Base-by-base conservation (phyloP, 1,140 invertebrate species). In the Drosophila nigromelanica region DNA sequence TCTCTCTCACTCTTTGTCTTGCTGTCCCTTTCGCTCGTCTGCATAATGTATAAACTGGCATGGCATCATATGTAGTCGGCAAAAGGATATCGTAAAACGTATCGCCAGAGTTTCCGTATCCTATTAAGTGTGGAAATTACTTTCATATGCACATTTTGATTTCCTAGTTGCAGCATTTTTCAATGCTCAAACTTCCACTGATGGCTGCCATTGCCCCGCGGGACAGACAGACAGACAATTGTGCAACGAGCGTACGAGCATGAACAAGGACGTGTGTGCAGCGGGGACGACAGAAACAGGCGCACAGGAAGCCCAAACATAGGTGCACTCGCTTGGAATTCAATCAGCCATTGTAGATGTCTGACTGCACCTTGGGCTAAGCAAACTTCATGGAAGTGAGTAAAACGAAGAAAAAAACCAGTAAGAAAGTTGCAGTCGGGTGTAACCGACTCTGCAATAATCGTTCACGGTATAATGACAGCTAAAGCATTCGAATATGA, bases 101-200 rank as follows among this genome's bases (percentile, higher is more conserved):
- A 87, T 78, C 77, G 75, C 69, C 78, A 51, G 78, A 81, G 75
- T 73, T 86, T 86, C 82, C 82, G 82, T 87, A 87, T 86, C 83
- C 82, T 76, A 86, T 86, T 86, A 86, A 82, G 83, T 82, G 82
- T 82, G 82, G 78, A 86, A 87, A 86, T 86, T 76, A 86, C 82
- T 86, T 82, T 86, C 82, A 86, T 86, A 86, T 86, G 78, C 82
- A 86, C 82, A 86, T 86, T 86, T 87, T 86, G 83, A 86, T 86
- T 87, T 87, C 72, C 82, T 86, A 79, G 78, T 45, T 82, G 73
- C 77, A 80, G 40, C 52, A 48, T 61, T 70, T 70, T 48, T 42
- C 35, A 42, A 73, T 63, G 61, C 59, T 47, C 51, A 54, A 56
- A 48, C 43, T 47, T 35, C 24, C 30, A 52, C 14, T 43, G 60